Conservation (phyloP, 2,888 invertebrate genomes). For the Carterocephalus palaemon region DNA sequence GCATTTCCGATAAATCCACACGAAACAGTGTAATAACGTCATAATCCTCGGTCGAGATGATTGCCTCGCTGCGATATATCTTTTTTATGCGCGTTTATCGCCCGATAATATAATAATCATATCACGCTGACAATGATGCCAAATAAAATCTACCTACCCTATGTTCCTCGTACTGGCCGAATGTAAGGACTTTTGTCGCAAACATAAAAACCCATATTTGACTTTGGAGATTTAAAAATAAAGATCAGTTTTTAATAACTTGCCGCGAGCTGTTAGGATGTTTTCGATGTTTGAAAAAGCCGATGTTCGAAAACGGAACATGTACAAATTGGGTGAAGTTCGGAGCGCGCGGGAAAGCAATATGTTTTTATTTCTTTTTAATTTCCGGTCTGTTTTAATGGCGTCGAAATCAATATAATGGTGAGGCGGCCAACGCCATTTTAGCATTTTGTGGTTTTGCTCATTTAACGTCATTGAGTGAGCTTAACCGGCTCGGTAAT, state of each 20-base stretch:
- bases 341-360: slow-evolving; percentile 74
- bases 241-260: slow-evolving; percentile 25
- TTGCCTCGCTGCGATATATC: slow-evolving; percentile 68
- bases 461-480: slow-evolving; percentile 65
- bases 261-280: slow-evolving; percentile 35
- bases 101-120: slow-evolving; percentile 77
- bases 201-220: slow-evolving; percentile 18
- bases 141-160: slow-evolving; percentile 75
- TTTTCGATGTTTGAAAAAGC: slow-evolving; percentile 44
- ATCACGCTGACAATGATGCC: slow-evolving; percentile 75
- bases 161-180: slow-evolving; percentile 47
- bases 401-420: slow-evolving; percentile 78
- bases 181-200: slow-evolving; percentile 40
- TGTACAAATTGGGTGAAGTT: slow-evolving; percentile 75
- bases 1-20: slow-evolving; percentile 68
- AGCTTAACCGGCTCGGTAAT: slow-evolving; percentile 51
- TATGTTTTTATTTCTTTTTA: slow-evolving; percentile 78
- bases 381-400: slow-evolving; percentile 77
- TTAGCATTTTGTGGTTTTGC: slow-evolving; percentile 74
- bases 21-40: slow-evolving; percentile 64
- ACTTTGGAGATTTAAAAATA: slow-evolving; percentile 23
- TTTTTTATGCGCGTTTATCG: slow-evolving; percentile 75
- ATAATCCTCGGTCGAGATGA: slow-evolving; percentile 66
- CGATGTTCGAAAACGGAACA: slow-evolving; percentile 67
- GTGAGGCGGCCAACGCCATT: slow-evolving; percentile 66